A percentile compares a stretch with the other conserved stretches of the same genome.
Evolutionary conservation across 53 echinoderm and acorn worm genomes (phyloP).

Genomic region (Mesocentrotus franciscanus): DNA sequence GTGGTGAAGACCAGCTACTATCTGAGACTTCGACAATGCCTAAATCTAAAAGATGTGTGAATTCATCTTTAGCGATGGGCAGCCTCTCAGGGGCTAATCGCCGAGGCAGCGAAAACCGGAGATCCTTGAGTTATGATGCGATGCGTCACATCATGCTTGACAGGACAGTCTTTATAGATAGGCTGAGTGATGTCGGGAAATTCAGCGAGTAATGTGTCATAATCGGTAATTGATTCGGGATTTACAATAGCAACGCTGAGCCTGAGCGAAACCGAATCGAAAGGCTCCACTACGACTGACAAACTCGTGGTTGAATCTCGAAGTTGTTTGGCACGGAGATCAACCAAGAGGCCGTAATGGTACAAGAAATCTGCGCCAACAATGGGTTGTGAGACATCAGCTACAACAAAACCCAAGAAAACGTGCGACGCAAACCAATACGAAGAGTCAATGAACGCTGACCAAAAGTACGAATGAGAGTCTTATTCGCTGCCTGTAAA

Average conservation of each 20-base stretch:
- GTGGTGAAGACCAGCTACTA: no score
- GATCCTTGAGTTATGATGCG: slow-evolving; percentile 67
- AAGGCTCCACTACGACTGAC: slow-evolving; percentile 1
- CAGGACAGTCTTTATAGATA: slow-evolving; percentile 2
- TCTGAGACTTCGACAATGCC: slow-evolving; percentile 29
- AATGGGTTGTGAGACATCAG: slow-evolving; percentile 66
- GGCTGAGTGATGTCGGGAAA: slow-evolving; percentile 58
- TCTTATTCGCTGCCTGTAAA: slow-evolving; percentile 29
- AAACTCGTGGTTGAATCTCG: slow-evolving; percentile 57
- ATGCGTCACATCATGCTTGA: slow-evolving; percentile 53
- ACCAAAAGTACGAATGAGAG: slow-evolving; percentile 65
- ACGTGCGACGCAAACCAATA: slow-evolving; percentile 66
- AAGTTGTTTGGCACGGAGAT: slow-evolving; percentile 51
- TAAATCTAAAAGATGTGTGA: slow-evolving; percentile 73
- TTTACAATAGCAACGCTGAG: slow-evolving; percentile 25
- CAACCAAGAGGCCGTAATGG: slow-evolving; percentile 58
- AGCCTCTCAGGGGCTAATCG: slow-evolving; percentile 59
- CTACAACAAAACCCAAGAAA: slow-evolving; percentile 64
- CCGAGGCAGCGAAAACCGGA: no score
- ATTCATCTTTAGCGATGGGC: slow-evolving; percentile 66
- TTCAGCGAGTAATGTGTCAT: neutral
- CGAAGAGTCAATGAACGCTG: slow-evolving; percentile 59
- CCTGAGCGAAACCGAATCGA: neutral
- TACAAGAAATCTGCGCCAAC: slow-evolving; percentile 71
- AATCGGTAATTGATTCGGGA: neutral